Conservation (phyloP, 1,140 invertebrate genomes). For the Colletes latitarsis region DNA sequence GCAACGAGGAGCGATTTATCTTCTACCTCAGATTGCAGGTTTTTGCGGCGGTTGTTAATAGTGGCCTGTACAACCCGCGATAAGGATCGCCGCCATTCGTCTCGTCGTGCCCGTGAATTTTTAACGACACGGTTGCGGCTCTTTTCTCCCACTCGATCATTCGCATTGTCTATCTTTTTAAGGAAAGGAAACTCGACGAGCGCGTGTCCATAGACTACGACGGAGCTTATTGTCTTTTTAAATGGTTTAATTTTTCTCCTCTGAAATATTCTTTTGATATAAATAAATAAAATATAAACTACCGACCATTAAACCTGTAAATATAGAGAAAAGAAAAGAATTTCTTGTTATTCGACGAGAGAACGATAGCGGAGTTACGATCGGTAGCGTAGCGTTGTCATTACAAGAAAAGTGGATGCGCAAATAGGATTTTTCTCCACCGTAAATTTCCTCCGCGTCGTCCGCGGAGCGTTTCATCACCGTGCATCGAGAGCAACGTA, state of each 20-base stretch:
- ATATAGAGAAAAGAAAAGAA: no score
- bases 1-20: conserved; percentile 66
- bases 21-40: conserved; percentile 67
- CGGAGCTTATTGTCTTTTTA: not conserved
- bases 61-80: conserved; percentile 61
- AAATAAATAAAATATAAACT: no score
- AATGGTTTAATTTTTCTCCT: conserved; percentile 37
- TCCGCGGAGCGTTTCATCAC: not conserved
- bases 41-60: conserved; percentile 71
- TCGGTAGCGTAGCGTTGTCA: not conserved
- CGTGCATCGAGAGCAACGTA: not conserved
- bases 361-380: not conserved
- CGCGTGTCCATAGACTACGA: not conserved
- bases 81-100: conserved; percentile 69
- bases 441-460: conserved; percentile 5
- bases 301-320: no score
- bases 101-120: conserved; percentile 61
- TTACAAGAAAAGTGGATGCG: not conserved
- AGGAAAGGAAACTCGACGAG: not conserved
- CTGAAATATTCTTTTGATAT: not conserved
- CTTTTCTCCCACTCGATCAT: conserved; percentile 11
- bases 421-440: no score
- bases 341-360: conserved; percentile 4
- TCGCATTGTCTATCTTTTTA: not conserved
- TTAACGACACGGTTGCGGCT: conserved; percentile 46